phyloP scores from a whole-genome alignment of 2,797 vertebrate genomes.

The Hapalemur alaotrensis region DNA sequence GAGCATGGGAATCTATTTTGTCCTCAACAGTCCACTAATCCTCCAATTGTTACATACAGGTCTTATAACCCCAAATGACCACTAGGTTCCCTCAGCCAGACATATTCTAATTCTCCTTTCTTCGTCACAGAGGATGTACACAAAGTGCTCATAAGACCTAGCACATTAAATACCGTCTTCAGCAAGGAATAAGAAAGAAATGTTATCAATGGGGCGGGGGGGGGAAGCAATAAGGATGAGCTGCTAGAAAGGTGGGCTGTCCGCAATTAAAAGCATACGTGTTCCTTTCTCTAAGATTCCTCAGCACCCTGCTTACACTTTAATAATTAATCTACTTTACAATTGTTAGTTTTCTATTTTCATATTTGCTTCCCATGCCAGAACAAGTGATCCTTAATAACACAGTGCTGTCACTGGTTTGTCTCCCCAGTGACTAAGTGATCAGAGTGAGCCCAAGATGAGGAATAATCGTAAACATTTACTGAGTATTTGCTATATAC shows the following conservation, averaged over 20 bases:
- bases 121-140: neutral
- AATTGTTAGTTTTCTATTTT: neutral
- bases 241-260: neutral
- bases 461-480: neutral
- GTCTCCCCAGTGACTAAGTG: neutral
- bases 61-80: neutral
- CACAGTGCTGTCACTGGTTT: neutral
- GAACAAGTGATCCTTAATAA: neutral
- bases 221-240: neutral
- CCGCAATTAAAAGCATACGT: neutral
- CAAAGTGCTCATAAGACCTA: neutral
- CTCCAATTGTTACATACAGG: neutral
- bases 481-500: neutral
- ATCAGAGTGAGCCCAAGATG: neutral
- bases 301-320: neutral
- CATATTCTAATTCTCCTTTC: neutral
- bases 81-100: neutral
- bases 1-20: neutral
- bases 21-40: neutral
- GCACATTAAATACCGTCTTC: neutral
- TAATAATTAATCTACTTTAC: neutral
- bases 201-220: fast-evolving
- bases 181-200: neutral
- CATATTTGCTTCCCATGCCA: neutral
- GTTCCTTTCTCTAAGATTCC: neutral